These are phyloP conservation scores for Coryphaenoides rupestris DNA, from an alignment of 2,113 vertebrate species.

Conservation along the genomic window DNA sequence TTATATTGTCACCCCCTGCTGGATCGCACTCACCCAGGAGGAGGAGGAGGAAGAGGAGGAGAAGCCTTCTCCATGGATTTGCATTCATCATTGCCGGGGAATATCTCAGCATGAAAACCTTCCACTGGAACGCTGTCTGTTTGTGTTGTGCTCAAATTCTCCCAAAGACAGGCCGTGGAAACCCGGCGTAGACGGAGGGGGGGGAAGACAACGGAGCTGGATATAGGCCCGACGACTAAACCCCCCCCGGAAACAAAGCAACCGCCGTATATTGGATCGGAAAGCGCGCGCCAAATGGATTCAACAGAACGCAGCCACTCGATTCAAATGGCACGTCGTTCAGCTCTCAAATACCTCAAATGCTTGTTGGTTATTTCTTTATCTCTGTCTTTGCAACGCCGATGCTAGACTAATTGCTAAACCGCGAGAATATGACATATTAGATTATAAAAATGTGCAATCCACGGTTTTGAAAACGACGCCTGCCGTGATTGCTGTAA, in stretches of 20 bases:
- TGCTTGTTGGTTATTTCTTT: no score
- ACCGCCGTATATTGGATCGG: neutral
- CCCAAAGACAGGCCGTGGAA: slow-evolving; percentile 22
- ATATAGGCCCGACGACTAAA: neutral
- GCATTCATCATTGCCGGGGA: slow-evolving; percentile 48
- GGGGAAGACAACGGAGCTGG: no score
- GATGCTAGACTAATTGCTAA: neutral
- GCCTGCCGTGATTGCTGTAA: neutral
- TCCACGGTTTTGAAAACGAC: neutral
- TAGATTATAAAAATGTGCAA: slow-evolving; percentile 11
- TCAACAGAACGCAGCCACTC: no score
- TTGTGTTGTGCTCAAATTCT: slow-evolving; percentile 41
- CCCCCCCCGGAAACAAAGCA: neutral
- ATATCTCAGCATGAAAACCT: slow-evolving; percentile 41
- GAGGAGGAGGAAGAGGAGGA: slow-evolving; percentile 12
- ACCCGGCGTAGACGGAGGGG: no score
- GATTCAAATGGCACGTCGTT: no score
- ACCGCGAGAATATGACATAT: no score
- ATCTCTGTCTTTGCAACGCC: neutral
- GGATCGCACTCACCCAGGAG: slow-evolving; percentile 37
- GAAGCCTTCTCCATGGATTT: slow-evolving; percentile 57
- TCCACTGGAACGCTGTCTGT: slow-evolving; percentile 25
- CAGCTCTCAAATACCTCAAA: no score
- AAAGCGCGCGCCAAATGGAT: no score
- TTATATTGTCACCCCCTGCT: slow-evolving; percentile 59